Conservation (phyloP, 2,797 vertebrate genomes). For the Leptatherina wallacei region DNA sequence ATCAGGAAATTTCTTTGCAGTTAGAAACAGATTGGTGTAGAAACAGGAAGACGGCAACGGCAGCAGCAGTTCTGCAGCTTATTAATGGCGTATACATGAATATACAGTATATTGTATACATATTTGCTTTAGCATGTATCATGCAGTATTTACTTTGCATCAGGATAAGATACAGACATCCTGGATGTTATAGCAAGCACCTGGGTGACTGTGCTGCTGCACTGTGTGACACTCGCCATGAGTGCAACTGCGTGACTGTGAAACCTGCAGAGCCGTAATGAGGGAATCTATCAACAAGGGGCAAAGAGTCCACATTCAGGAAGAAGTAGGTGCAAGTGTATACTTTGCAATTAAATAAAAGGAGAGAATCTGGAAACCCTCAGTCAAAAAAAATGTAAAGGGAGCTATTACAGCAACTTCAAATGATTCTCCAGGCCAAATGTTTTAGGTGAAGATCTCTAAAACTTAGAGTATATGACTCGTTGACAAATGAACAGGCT, state of each 20-base stretch:
- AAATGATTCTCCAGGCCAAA: conserved; percentile 36
- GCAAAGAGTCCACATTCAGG: conserved; percentile 41
- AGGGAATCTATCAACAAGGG: conserved; percentile 74
- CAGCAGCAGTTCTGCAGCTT: not conserved
- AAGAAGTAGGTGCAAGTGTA: conserved; percentile 66
- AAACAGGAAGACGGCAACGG: conserved; percentile 22
- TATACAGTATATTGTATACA: conserved; percentile 11
- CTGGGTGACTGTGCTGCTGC: conserved; percentile 71
- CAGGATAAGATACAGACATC: conserved; percentile 36
- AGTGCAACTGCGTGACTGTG: conserved; percentile 55
- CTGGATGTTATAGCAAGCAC: conserved; percentile 41
- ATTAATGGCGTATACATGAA: conserved; percentile 6
- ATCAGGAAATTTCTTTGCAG: conserved; percentile 18
- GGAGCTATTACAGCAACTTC: conserved; percentile 39
- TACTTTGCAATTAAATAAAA: conserved; percentile 1
- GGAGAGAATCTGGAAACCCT: conserved; percentile 31
- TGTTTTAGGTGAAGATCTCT: conserved; percentile 31
- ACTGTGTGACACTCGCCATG: conserved; percentile 35
- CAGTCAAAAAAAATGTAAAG: conserved; percentile 16
- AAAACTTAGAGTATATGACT: conserved; percentile 39
- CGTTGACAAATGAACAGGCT: conserved; percentile 55
- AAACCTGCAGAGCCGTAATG: conserved; percentile 64
- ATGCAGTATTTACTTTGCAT: conserved; percentile 44
- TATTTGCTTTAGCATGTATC: conserved; percentile 30
- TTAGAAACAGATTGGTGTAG: conserved; percentile 4